Base-by-base conservation (phyloP, 1,140 invertebrate species). In the Drosophila triauraria region DNA sequence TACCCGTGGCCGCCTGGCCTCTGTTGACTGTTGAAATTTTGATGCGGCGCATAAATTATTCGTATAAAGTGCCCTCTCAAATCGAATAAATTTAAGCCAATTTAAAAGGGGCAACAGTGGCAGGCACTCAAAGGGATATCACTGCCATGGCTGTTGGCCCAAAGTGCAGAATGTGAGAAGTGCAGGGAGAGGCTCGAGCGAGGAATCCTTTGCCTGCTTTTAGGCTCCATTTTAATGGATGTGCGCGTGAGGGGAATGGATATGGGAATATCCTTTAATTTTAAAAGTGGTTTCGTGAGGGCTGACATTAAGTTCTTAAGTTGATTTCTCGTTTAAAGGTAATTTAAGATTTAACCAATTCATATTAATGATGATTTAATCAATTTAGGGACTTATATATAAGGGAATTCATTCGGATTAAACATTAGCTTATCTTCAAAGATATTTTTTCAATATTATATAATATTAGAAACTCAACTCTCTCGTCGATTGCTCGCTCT, bases 31-130 rank as follows among this genome's bases (percentile, higher is more conserved):
- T 74, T 61, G 67, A 79, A 74, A 79, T 67, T 79, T 60, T 80
- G 77, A 72, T 80, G 68, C 44, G 32, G 9, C 56, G 77, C 76
- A 80, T 80, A 80, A 72, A 80, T 80, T 80, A 80, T 80, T 60
- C 68, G 8, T 27, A 65, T 58, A 79, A 63, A 72, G 75, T 78
- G 75, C 53, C 38, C 46, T 71, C 40, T 50, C 76, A 74, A 79
- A 80, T 79, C 78, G 69, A 80, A 80, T 80, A 80, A 80, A 79
- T 80, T 79, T 79, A 80, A 80, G 77, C 62, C 77, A 80, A 80
- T 80, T 80, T 80, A 75, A 80, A 80, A 74, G 60, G 62, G 63
- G 74, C 46, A 71, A 44, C 46, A 60, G 46, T 47, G 53, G 23
- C 56, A 71, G 20, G 35, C 61, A 47, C 63, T 51, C 38, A 51